Base-by-base conservation (phyloP, 2,113 vertebrate species). In the Ranitomeya variabilis region DNA sequence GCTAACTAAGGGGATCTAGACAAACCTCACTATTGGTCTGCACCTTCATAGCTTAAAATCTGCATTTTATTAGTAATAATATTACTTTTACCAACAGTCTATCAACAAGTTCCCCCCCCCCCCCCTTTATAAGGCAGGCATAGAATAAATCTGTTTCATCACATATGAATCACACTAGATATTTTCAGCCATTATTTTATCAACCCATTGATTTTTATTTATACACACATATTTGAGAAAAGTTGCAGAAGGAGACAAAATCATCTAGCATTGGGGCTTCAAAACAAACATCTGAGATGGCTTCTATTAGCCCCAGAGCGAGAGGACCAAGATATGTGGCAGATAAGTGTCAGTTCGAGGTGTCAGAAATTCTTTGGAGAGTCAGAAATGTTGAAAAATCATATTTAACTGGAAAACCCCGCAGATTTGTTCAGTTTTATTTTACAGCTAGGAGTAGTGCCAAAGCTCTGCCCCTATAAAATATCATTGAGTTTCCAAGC, bases 201-300 rank as follows among this genome's bases (percentile, higher is more conserved):
- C 7, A 45, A 9, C 3, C 69, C 69, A 14, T 71, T 74, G 16
- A 0, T 14, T 1, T 85, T 4, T 15, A 54, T 57, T 10, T 55
- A 55, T 0, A 60, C 19, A 31, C 69, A 74, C 64, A 57, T 77
- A 62, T 45, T 51, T 54, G 81, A 83, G 81, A 69, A 86, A 86
- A 60, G 67, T 76, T 64, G 66, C 55, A 82, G 80, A 23, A 26
- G 13, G 31, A 87, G 86, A 82, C 78, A 76, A 83, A 88, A 80
- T 83, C 69, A 88, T 88, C 82, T 88, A 37, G 80, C 87, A 83
- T 19, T 74, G 73, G 37, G 80, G 80, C 60, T 88, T 57, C n/a
- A 88, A 88, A 77, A 37, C 69, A 51, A 88, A 88, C 69, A 83
- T 26, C 31, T 15, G 55, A 82, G 57, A 74, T 73, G 64, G 52